Percentiles rank a stretch among this genome's conserved stretches.
These are phyloP conservation scores for Tenthredo livida DNA, from an alignment of 2,888 invertebrate genomes.

Conservation along the genomic window DNA sequence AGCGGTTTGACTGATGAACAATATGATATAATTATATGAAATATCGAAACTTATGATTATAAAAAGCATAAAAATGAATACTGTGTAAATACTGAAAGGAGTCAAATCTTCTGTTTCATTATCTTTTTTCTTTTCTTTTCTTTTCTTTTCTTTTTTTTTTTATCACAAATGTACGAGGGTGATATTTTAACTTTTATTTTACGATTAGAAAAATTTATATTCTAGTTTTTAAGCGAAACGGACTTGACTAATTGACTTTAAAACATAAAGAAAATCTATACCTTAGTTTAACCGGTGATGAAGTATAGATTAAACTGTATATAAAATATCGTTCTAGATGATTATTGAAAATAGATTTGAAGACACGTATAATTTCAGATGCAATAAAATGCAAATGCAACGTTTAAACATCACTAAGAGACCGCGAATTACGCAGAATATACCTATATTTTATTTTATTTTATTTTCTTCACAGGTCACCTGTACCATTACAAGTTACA, in stretches of 20 bases:
- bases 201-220: constrained; percentile 29
- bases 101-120: background rate
- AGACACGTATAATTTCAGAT: constrained; percentile 5
- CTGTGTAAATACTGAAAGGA: constrained; percentile 11
- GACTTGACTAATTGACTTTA: constrained; percentile 32
- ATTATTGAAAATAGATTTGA: background rate
- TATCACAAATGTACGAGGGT: constrained; percentile 18
- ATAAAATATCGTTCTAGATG: constrained; percentile 27
- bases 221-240: constrained; percentile 22
- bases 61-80: background rate
- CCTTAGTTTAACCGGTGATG: constrained; percentile 40
- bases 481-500: constrained; percentile 36
- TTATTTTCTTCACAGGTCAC: constrained; percentile 6
- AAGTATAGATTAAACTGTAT: constrained; percentile 21
- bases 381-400: constrained; percentile 13
- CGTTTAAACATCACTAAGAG: background rate
- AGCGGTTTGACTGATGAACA: background rate
- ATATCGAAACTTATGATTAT: background rate
- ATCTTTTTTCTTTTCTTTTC: background rate
- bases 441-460: background rate
- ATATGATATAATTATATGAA: background rate
- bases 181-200: constrained; percentile 26
- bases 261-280: background rate
- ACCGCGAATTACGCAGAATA: background rate
- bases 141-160: background rate